Base-by-base conservation (phyloP, 1,140 invertebrate species). In the Drosophila setifemur region DNA sequence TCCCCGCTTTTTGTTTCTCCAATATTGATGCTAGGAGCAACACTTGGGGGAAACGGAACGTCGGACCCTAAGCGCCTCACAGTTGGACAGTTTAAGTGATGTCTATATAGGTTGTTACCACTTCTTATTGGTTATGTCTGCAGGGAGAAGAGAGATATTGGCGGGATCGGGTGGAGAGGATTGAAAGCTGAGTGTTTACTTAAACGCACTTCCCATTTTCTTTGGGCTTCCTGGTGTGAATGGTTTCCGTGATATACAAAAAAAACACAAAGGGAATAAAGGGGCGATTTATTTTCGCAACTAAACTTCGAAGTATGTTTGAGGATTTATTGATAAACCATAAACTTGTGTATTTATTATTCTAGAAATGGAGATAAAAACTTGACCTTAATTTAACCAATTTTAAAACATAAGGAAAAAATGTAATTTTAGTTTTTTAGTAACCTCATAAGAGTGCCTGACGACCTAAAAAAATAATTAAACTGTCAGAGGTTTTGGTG, bases 81-180 rank as follows among this genome's bases (percentile, higher is more conserved):
- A 73, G 69, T 85, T 78, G 73, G 79, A 82, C 78, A 85, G 70
- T 74, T 85, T 85, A 78, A 85, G 69, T 83, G 79, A 39, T 64
- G 69, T 43, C 43, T 53, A 5, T 58, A 39, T 63, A 45, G 54
- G 29, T 48, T 72, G 25, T 71, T 53, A 16, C 19, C 47, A 47
- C 40, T 57, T 52, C 35, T 49, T 54, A 60, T 63, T 49, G 44
- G 14, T 29, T 26, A 23, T 55, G 21, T 29, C 45, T 40, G 23
- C 9, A 18, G 26, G 31, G 23, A 4, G n/a, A 40, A 28, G 3
- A 28, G 3, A 26, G 8, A 55, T 42, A 28, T 37, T 37, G 5
- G n/a, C n/a, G 7, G 19, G 33, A 25, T 16, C 1, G 31, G 6
- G 21, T 23, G 21, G 21, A 2, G 2, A 23, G 2, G 21, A 14